These are phyloP conservation scores for Ochropacha duplaris DNA, from an alignment of 2,888 invertebrate genomes.

Conservation along the genomic window DNA sequence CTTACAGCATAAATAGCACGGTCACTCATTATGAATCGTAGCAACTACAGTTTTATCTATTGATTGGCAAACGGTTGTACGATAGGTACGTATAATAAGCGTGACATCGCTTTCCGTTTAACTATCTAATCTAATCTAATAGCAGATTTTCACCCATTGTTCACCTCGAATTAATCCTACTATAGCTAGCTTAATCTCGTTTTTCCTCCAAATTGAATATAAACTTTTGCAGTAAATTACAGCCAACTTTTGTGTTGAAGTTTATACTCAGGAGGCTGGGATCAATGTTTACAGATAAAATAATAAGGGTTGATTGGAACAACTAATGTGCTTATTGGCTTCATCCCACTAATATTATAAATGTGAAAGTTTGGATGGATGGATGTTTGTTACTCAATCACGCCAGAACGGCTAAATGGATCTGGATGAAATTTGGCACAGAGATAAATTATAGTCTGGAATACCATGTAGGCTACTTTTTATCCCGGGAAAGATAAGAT, in stretches of 20 bases:
- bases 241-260: background rate
- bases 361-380: too few relatives aligned
- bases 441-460: too few relatives aligned
- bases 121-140: constrained; percentile 11
- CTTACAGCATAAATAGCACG: background rate
- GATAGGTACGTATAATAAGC: background rate
- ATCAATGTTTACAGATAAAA: background rate
- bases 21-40: background rate
- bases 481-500: too few relatives aligned
- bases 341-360: too few relatives aligned
- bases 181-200: background rate
- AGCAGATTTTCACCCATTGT: constrained; percentile 8
- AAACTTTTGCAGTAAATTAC: constrained; percentile 1
- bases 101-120: background rate
- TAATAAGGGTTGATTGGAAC: background rate
- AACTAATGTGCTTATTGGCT: background rate
- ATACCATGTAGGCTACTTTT: too few relatives aligned
- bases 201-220: background rate
- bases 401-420: too few relatives aligned
- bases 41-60: background rate
- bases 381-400: too few relatives aligned
- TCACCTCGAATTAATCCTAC: constrained; percentile 5
- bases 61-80: background rate
- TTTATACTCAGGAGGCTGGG: background rate
- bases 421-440: too few relatives aligned